phyloP scores from a whole-genome alignment of 2,888 invertebrate species.

The Acronicta alni region DNA sequence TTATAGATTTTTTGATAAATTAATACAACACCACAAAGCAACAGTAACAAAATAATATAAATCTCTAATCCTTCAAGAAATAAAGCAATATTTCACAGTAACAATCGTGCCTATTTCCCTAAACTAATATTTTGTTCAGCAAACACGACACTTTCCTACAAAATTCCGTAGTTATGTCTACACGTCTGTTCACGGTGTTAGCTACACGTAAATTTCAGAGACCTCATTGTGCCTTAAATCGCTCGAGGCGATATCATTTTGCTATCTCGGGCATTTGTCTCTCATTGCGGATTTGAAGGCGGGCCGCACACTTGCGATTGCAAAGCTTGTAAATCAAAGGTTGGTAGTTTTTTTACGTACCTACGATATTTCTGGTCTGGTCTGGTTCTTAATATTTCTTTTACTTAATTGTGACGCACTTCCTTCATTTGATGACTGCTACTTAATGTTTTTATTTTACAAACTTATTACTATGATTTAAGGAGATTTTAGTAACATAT shows the following conservation, averaged over 20 bases:
- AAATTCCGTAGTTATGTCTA: conserved; percentile 54
- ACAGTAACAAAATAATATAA: neutral
- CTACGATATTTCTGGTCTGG: no score
- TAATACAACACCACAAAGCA: no score
- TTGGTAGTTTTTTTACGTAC: no score
- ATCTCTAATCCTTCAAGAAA: neutral
- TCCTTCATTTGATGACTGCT: no score
- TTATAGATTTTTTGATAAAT: no score
- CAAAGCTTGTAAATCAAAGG: conserved; percentile 21
- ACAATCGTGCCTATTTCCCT: conserved; percentile 17
- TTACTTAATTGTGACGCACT: no score
- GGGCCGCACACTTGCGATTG: conserved; percentile 45
- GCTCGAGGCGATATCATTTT: conserved; percentile 74
- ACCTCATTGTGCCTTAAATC: conserved; percentile 72
- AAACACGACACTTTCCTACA: conserved; percentile 48
- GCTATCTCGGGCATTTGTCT: conserved; percentile 79
- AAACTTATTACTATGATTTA: no score
- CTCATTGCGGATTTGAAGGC: conserved; percentile 68
- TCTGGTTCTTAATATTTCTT: no score
- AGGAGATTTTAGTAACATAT: no score
- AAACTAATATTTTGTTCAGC: conserved; percentile 49
- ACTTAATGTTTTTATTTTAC: no score
- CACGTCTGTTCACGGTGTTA: conserved; percentile 32
- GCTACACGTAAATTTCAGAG: conserved; percentile 66
- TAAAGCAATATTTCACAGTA: conserved; percentile 5